A percentile compares a stretch with the other conserved stretches of the same genome.
Conservation (phyloP, 2,113 vertebrate species). For the Colius striatus region DNA sequence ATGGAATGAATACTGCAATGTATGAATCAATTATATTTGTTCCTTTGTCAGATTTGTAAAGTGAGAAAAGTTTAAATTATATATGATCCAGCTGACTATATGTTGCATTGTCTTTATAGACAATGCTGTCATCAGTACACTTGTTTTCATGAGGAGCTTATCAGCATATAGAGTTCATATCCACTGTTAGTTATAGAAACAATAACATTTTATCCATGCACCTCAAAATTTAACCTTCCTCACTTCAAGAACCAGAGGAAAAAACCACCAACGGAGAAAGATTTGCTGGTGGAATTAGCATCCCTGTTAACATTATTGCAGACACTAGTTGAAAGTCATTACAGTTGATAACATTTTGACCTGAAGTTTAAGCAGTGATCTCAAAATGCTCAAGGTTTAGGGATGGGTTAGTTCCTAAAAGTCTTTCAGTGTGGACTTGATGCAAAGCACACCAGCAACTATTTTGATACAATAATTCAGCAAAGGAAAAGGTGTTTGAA, state of each 20-base stretch:
- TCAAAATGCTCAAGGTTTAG: neutral
- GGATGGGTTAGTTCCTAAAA: neutral
- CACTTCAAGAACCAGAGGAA: neutral
- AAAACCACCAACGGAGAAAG: neutral
- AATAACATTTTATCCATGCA: neutral
- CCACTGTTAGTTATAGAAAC: constrained; percentile 14
- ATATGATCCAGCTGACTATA: constrained; percentile 34
- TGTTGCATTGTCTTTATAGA: neutral
- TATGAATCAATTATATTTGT: constrained; percentile 71
- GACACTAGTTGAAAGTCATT: neutral
- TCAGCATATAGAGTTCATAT: neutral
- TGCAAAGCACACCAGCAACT: neutral
- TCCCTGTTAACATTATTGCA: neutral
- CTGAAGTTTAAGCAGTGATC: neutral
- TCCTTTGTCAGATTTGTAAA: constrained; percentile 65
- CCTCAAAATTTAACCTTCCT: neutral
- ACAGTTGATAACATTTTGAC: neutral
- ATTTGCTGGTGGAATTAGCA: neutral
- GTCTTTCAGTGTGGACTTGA: neutral
- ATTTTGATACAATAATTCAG: neutral
- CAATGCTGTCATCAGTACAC: constrained; percentile 1
- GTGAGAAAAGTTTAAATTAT: constrained; percentile 59
- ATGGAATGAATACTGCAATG: constrained; percentile 66
- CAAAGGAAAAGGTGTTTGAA: neutral
- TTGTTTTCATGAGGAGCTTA: constrained; percentile 46